Base-by-base conservation (phyloP, 2,888 invertebrate genomes). In the Atrina japonica region DNA sequence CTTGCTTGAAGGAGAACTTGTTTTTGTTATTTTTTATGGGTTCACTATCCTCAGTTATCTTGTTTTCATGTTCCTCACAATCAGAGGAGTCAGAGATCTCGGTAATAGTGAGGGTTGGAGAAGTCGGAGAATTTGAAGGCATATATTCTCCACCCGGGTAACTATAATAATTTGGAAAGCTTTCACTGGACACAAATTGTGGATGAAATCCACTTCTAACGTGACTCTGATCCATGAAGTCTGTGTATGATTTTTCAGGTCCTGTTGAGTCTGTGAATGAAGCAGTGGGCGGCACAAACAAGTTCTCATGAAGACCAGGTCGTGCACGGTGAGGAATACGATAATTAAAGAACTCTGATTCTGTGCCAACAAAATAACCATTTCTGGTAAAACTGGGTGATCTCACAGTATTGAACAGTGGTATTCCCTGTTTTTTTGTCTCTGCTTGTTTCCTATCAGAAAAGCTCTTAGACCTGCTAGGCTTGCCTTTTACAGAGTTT, bases 381-480 rank as follows among this genome's bases (percentile, higher is more conserved):
- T 56, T 23, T 14, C 11, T 23, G 21, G 56, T 35, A 21, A 23
- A 56, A 23, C 40, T 56, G 23, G 30, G 56, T 14, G 14, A 56
- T 14, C 56, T 56, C 14, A 40, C 35, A 5, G 56, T 56, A 18
- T 21, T 56, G 21, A 29, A 56, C 40, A 40, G 11, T 35, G 35
- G 40, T 2, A 40, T 2, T 0, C 14, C 21, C 18, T 56, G 25
- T 21, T 9, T n/a, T 27, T 53, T 53, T n/a, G 23, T 9, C 21
- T 35, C 40, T 5, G 35, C n/a, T 35, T 35, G 35, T 40, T 56
- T 56, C 40, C 40, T 30, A 23, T 56, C 40, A 21, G 23, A 35
- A 35, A 56, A 56, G 56, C 56, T 56, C 23, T 56, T 56, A 23
- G 56, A 56, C 29, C 56, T 56, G n/a, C 16, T 23, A 21, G 56